A percentile compares a stretch with the other conserved stretches of the same genome.
Conservation (phyloP, 2,888 invertebrate species). For the Craniophora ligustri region DNA sequence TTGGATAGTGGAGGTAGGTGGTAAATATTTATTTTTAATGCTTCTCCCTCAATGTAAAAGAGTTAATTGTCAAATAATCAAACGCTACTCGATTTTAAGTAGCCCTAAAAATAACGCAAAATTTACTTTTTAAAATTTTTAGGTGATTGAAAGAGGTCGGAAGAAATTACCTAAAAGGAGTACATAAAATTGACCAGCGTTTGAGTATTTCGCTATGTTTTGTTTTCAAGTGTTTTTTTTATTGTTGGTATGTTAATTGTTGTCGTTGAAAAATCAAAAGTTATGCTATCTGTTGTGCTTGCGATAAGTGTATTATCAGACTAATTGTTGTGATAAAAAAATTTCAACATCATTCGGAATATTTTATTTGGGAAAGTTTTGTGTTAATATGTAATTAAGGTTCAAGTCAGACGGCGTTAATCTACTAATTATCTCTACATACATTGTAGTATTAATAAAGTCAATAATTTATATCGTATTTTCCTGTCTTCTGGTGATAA, state of each 20-base stretch:
- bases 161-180: too few relatives aligned
- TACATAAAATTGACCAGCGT: too few relatives aligned
- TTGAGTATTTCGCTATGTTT: too few relatives aligned
- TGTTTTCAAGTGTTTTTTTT: too few relatives aligned
- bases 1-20: conserved; percentile 24
- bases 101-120: too few relatives aligned
- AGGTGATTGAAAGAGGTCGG: too few relatives aligned
- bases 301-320: not conserved
- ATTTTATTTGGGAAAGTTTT: not conserved
- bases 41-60: not conserved
- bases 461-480: not conserved
- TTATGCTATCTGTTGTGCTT: not conserved
- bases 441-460: not conserved
- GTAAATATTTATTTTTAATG: not conserved
- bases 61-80: too few relatives aligned
- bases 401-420: not conserved
- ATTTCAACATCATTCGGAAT: too few relatives aligned
- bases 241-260: not conserved
- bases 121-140: too few relatives aligned
- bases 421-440: not conserved
- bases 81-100: too few relatives aligned
- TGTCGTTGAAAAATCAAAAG: not conserved
- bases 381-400: too few relatives aligned
- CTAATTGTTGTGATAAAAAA: not conserved
- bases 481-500: conserved; percentile 3